Evolutionary conservation across 2,797 vertebrate species (phyloP).

Genomic region (Champsocephalus gunnari): DNA sequence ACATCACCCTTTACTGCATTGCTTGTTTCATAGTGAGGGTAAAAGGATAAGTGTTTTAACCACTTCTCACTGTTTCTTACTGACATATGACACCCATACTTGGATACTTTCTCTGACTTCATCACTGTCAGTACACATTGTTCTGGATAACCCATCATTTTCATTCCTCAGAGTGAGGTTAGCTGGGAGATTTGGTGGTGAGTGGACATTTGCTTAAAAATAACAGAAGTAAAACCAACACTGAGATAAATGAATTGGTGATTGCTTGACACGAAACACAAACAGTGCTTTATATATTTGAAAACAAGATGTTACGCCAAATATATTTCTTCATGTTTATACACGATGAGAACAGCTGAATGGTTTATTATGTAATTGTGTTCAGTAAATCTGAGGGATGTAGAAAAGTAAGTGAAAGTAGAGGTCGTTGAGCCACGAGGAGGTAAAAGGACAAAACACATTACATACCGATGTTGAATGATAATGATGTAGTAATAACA

Average conservation of each 20-base stretch:
- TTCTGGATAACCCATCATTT: constrained; percentile 39
- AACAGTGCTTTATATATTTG: not conserved
- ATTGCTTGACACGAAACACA: constrained; percentile 5
- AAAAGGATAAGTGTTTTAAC: not conserved
- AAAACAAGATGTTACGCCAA: constrained; percentile 11
- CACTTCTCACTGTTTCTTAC: constrained; percentile 12
- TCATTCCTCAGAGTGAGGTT: constrained; percentile 31
- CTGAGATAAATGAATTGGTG: not conserved
- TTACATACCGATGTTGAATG: not conserved
- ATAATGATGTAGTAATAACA: not conserved
- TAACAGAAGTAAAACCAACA: constrained; percentile 21
- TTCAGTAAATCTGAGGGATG: not conserved
- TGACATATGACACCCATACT: constrained; percentile 36
- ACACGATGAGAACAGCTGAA: not conserved
- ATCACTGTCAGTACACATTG: constrained; percentile 33
- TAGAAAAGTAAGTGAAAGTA: not conserved
- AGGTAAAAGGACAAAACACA: not conserved
- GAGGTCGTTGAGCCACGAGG: not conserved
- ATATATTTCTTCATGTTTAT: not conserved
- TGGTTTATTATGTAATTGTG: not conserved
- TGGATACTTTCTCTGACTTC: constrained; percentile 21
- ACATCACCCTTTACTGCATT: not conserved
- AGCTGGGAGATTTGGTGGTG: constrained; percentile 5
- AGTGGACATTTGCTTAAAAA: constrained; percentile 22
- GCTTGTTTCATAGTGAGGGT: not conserved